Conservation (phyloP, 2,797 vertebrate species). For the Setipinna tenuifilis region DNA sequence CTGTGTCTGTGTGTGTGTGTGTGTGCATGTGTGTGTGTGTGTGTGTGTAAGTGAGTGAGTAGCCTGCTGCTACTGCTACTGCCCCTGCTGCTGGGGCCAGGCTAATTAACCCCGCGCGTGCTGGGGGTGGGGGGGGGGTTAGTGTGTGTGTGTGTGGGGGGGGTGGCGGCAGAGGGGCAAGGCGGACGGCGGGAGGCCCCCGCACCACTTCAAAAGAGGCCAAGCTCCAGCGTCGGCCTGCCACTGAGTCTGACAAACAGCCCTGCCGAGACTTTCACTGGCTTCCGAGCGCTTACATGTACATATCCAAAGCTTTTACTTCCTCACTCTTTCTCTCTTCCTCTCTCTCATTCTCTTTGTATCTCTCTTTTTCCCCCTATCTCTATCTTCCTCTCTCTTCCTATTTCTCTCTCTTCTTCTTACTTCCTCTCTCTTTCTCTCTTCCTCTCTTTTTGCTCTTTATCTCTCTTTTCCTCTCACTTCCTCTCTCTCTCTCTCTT, state of each 20-base stretch:
- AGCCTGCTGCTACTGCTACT: conserved; percentile 46
- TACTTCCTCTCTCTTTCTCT: background rate
- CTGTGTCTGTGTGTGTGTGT: too few species aligned
- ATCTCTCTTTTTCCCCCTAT: background rate
- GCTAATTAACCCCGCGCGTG: conserved; percentile 72
- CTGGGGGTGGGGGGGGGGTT: background rate
- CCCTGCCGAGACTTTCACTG: conserved; percentile 14
- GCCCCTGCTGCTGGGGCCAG: conserved; percentile 53
- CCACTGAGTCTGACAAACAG: conserved; percentile 48
- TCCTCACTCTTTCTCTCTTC: background rate
- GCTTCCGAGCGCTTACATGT: too few species aligned
- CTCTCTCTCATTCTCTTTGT: too few species aligned
- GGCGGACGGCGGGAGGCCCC: conserved; percentile 56
- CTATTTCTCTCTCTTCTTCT: too few species aligned
- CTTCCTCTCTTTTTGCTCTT: conserved; percentile 18
- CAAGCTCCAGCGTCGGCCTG: conserved; percentile 43
- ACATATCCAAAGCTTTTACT: conserved; percentile 32
- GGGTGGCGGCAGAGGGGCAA: too few species aligned
- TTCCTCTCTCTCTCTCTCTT: background rate
- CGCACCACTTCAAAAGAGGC: conserved; percentile 53
- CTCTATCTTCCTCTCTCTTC: background rate
- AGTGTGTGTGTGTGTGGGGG: conserved; percentile 47
- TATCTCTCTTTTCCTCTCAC: conserved; percentile 13
- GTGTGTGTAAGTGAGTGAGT: too few species aligned
- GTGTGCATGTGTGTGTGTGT: too few species aligned